A percentile compares a stretch with the other conserved stretches of the same genome.
Evolutionary conservation across 2,113 vertebrate species (phyloP).

Genomic region (Lepus americanus): DNA sequence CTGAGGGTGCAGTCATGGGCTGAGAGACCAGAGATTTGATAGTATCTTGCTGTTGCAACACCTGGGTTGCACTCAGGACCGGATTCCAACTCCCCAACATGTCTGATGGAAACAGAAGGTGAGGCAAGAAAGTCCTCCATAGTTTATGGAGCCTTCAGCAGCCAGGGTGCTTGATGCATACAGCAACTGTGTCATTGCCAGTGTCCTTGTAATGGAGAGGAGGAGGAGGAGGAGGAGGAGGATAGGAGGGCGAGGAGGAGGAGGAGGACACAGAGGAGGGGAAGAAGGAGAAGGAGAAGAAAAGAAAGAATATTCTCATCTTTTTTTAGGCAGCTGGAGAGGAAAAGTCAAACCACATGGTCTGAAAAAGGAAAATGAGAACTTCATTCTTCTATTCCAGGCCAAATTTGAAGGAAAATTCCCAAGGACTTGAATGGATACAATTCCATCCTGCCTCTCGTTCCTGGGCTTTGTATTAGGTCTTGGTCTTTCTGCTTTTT

Average conservation of each 20-base stretch:
- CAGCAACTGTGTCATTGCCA: not conserved
- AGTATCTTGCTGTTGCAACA: not conserved
- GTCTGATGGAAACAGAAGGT: not conserved
- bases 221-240: too few relatives aligned
- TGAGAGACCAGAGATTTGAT: not conserved
- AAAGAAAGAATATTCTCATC: not conserved
- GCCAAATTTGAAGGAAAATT: slow-evolving; percentile 42
- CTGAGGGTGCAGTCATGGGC: not conserved
- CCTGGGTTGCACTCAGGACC: not conserved
- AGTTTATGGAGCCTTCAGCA: not conserved
- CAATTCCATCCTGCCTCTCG: not conserved
- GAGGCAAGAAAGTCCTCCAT: not conserved
- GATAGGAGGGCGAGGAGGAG: not conserved
- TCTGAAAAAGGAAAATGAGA: slow-evolving; percentile 9
- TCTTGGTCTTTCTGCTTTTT: not conserved
- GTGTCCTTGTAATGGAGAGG: not conserved
- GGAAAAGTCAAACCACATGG: not conserved
- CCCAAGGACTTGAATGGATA: not conserved
- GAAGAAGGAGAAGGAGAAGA: not conserved
- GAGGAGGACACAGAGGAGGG: not conserved
- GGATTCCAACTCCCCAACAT: not conserved
- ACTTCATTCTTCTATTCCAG: not conserved
- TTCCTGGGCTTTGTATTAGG: not conserved
- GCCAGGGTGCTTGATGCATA: not conserved
- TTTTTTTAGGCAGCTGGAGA: not conserved